Base-by-base conservation (phyloP, 2,888 invertebrate genomes). In the Cecidostiba fungosa region DNA sequence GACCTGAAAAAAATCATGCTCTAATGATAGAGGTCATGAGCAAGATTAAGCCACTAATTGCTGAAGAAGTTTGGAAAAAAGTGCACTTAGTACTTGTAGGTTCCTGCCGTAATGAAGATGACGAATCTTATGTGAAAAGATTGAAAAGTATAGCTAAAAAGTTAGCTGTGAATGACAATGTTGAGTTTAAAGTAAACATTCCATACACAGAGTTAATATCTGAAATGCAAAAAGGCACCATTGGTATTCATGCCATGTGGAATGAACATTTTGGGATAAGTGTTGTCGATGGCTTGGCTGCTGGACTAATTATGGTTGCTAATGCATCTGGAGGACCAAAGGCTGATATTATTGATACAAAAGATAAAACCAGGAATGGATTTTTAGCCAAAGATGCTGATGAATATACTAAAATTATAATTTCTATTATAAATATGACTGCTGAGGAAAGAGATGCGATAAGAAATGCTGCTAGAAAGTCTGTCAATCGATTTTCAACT, bases 191-290 rank as follows among this genome's bases (percentile, higher is more conserved):
- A 91, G 95, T 99, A 6, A 99, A 99, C 94, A 95, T 98, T 47
- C 94, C 97, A 0, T 98, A 97, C 93, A 94, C 96, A 0, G 97
- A 97, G 76, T 94, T 99, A 82, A 95, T 97, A 87, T 94, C 95
- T 84, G 95, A 97, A 89, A 96, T 98, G 92, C 95, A 96, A 93
- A 94, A 94, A 87, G 95, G 96, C 43, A 95, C 95, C 77, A 96
- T 99, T 88, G 99, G 98, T 0, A 94, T 99, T 62, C 99, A 99
- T 92, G 97, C 99, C 36, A 99, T 99, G 99, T 97, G 98, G 96
- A 98, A 99, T 94, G 99, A 99, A 93, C 99, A 99, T 94, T 99
- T 99, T 94, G 99, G 99, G 62, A 99, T 99, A 89, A 97, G 97
- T 86, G 96, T 99, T 32, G 99, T 99, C 19, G 99, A 99, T 92